A percentile compares a stretch with the other conserved stretches of the same genome.
These are phyloP conservation scores for Alentia gelatinosa DNA, from an alignment of 2,888 invertebrate genomes.

Conservation along the genomic window DNA sequence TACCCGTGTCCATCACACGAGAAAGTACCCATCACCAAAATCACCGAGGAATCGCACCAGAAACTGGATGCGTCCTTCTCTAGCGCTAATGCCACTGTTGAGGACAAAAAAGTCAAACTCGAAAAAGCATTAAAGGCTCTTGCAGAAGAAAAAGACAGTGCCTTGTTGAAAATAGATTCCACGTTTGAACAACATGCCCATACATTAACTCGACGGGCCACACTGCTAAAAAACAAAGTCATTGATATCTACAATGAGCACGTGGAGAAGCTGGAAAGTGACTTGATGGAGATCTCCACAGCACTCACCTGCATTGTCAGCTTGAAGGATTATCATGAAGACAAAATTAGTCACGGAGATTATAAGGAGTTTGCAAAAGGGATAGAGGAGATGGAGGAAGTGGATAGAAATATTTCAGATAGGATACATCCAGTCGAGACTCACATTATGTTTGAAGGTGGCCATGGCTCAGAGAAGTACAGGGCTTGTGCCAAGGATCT, in stretches of 20 bases:
- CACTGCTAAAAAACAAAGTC: constrained; percentile 68
- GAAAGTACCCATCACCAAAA: constrained; percentile 61
- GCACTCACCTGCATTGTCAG: constrained; percentile 67
- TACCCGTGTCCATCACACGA: constrained; percentile 48
- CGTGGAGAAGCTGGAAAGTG: constrained; percentile 62
- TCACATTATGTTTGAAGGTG: constrained; percentile 66
- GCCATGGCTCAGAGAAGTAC: constrained; percentile 65
- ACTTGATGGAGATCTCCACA: constrained; percentile 66
- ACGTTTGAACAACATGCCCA: constrained; percentile 66
- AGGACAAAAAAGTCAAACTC: constrained; percentile 64
- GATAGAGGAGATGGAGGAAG: constrained; percentile 64
- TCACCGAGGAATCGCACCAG: constrained; percentile 64
- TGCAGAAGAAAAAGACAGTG: constrained; percentile 66
- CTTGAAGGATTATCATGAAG: constrained; percentile 67
- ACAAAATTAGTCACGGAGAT: constrained; percentile 61
- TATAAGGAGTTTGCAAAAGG: constrained; percentile 63
- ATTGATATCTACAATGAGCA: constrained; percentile 67
- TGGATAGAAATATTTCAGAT: constrained; percentile 61
- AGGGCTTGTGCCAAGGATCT: constrained; percentile 63
- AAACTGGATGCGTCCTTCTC: constrained; percentile 64
- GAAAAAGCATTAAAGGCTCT: constrained; percentile 64
- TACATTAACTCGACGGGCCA: constrained; percentile 64
- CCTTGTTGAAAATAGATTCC: constrained; percentile 65
- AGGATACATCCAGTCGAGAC: constrained; percentile 61
- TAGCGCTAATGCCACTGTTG: constrained; percentile 64